Percentiles rank a stretch among this genome's conserved stretches.
phyloP scores from a whole-genome alignment of 2,888 invertebrate species.

The Frankliniella fusca region DNA sequence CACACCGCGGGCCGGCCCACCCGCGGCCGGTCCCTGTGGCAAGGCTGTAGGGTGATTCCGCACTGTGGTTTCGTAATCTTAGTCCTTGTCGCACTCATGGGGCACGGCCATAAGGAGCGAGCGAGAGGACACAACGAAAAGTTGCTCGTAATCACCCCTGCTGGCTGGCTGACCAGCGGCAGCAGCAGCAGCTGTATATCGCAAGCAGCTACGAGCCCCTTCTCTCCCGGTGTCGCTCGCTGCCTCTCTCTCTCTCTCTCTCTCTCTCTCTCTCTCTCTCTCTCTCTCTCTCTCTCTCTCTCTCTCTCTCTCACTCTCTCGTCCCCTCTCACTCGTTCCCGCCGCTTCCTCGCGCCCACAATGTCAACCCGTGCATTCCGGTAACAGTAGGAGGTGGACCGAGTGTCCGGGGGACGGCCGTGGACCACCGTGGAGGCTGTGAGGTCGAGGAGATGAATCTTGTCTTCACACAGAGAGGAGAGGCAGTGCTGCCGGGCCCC shows the following conservation, averaged over 20 bases:
- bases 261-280: not conserved
- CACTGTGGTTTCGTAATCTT: no score
- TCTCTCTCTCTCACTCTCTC: not conserved
- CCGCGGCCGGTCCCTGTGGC: no score
- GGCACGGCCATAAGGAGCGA: no score
- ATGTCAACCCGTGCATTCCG: constrained; percentile 23
- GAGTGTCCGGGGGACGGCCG: not conserved
- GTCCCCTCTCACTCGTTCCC: not conserved
- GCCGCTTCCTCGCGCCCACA: not conserved
- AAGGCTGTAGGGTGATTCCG: no score
- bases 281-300: not conserved
- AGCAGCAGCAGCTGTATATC: no score
- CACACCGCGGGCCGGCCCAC: no score
- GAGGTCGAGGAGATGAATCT: constrained; percentile 9
- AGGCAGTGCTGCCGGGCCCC: not conserved
- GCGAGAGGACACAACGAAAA: no score
- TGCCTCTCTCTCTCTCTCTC: not conserved
- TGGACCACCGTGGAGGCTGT: constrained; percentile 20
- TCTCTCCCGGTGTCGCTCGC: no score
- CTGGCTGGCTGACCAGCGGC: no score
- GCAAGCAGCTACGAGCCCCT: no score
- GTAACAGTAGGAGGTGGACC: constrained; percentile 4
- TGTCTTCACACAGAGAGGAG: not conserved
- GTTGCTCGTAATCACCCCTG: no score
- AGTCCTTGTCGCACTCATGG: no score